These are phyloP conservation scores for Alcedo atthis DNA, from an alignment of 2,797 vertebrate species.

Conservation along the genomic window DNA sequence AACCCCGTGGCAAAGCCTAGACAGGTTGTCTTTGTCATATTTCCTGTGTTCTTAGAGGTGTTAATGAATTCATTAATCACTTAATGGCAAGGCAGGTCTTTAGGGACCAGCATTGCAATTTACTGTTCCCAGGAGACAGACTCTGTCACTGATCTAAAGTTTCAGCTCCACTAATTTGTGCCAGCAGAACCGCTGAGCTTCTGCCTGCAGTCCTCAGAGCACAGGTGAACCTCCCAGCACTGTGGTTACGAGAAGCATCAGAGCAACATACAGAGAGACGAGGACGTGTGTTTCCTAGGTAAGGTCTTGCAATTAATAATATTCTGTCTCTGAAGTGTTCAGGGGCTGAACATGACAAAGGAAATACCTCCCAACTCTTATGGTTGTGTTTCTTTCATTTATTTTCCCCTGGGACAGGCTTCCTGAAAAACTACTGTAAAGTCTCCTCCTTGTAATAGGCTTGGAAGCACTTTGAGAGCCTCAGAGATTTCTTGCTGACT, in stretches of 20 bases:
- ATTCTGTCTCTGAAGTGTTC: not conserved
- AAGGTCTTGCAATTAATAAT: not conserved
- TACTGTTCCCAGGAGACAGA: conserved; percentile 69
- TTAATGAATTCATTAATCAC: conserved; percentile 85
- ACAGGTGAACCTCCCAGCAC: not conserved
- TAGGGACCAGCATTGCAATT: conserved; percentile 64
- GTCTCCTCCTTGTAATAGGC: not conserved
- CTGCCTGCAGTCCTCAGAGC: conserved; percentile 36
- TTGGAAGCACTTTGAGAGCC: fast-evolving
- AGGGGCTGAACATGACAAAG: not conserved
- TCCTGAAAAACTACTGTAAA: not conserved
- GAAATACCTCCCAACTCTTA: not conserved
- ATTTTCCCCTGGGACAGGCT: not conserved
- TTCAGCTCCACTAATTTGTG: conserved; percentile 52
- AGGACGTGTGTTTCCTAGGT: fast-evolving
- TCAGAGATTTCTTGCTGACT: not conserved
- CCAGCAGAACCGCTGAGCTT: conserved; percentile 14
- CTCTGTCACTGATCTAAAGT: conserved; percentile 54
- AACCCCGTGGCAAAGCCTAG: conserved; percentile 49
- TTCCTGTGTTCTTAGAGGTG: conserved; percentile 70
- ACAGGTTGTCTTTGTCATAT: conserved; percentile 68
- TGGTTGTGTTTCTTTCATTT: not conserved
- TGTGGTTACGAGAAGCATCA: not conserved
- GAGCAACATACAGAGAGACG: fast-evolving
- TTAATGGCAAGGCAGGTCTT: conserved; percentile 77